Percentiles rank a stretch among this genome's conserved stretches.
These are phyloP conservation scores for Papilio protenor DNA, from an alignment of 2,888 invertebrate genomes.

Conservation along the genomic window DNA sequence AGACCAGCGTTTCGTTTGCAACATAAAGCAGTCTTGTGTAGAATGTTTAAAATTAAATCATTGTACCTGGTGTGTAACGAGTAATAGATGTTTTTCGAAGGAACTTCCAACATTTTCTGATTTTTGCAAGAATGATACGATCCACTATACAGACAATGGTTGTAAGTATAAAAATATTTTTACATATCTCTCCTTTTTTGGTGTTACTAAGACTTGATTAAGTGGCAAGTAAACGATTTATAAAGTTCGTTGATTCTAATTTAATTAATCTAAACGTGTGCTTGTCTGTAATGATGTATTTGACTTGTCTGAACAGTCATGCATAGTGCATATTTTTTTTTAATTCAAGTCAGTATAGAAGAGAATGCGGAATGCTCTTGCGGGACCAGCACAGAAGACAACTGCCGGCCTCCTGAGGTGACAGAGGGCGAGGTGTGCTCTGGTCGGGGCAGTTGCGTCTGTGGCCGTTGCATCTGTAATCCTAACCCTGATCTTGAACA, in stretches of 20 bases:
- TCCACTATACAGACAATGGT: constrained; percentile 63
- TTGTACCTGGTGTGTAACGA: constrained; percentile 73
- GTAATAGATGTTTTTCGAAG: constrained; percentile 70
- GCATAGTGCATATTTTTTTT: background rate
- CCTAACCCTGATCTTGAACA: constrained; percentile 58
- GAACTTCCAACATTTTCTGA: constrained; percentile 53
- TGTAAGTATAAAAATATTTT: constrained; percentile 51
- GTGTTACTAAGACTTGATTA: background rate
- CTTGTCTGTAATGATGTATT: background rate
- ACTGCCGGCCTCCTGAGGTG: constrained; percentile 64
- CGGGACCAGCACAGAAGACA: constrained; percentile 54
- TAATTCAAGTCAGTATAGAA: constrained; percentile 66
- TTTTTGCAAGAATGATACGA: constrained; percentile 63
- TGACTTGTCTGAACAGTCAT: background rate
- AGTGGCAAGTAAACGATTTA: background rate
- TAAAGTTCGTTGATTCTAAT: background rate
- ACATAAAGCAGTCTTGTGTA: constrained; percentile 69
- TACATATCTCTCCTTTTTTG: background rate
- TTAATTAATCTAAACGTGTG: background rate
- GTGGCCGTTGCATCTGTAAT: constrained; percentile 72
- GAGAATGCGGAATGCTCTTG: constrained; percentile 74
- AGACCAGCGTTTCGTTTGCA: constrained; percentile 69
- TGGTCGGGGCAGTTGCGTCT: constrained; percentile 70
- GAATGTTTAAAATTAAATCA: constrained; percentile 70
- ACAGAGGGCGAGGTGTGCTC: constrained; percentile 63